Percentiles rank a stretch among this genome's conserved stretches.
Conservation (phyloP, 2,113 vertebrate species). For the Chionodraco myersi region DNA sequence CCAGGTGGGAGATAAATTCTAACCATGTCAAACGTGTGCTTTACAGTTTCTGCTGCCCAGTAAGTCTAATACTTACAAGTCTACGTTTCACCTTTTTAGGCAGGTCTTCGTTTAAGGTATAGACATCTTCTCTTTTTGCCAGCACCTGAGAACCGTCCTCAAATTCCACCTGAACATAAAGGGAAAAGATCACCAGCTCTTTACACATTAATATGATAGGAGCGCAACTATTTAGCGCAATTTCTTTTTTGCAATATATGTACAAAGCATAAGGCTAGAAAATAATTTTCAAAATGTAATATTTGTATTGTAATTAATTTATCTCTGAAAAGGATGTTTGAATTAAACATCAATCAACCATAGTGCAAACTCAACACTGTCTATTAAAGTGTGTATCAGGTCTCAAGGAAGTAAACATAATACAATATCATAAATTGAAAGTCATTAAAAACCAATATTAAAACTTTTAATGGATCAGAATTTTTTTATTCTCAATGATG, state of each 20-base stretch:
- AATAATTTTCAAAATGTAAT: neutral
- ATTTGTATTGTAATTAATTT: no score
- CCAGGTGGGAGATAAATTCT: neutral
- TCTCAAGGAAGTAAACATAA: neutral
- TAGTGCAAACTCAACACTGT: neutral
- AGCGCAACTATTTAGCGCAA: neutral
- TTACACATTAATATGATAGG: neutral
- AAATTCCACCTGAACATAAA: conserved; percentile 90
- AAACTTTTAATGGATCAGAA: neutral
- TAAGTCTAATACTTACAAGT: conserved; percentile 89
- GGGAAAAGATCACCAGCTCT: neutral
- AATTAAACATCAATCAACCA: neutral
- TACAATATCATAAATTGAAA: neutral
- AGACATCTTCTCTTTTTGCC: conserved; percentile 95
- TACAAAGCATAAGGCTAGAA: neutral
- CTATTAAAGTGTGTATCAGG: neutral
- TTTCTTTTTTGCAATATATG: neutral
- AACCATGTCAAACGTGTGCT: neutral
- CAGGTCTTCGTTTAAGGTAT: conserved; percentile 94
- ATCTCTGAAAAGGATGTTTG: neutral
- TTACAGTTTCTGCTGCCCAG: conserved; percentile 20
- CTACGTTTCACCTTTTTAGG: conserved; percentile 97
- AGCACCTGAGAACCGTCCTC: conserved; percentile 96
- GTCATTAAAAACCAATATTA: neutral
- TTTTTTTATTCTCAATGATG: neutral